These are phyloP conservation scores for Drusus annulatus DNA, from an alignment of 1,140 invertebrate genomes.

Conservation along the genomic window DNA sequence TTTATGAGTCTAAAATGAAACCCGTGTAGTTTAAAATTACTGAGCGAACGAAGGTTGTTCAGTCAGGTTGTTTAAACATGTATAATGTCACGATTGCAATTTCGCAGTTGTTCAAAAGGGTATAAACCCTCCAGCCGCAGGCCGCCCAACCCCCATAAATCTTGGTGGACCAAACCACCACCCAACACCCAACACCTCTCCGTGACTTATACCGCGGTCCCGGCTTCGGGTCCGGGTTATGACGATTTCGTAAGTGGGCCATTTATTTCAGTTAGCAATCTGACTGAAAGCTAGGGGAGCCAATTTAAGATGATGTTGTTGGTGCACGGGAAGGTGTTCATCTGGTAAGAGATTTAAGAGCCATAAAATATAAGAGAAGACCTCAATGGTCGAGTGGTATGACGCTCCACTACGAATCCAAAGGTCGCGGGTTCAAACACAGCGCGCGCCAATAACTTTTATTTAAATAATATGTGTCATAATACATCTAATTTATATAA, in stretches of 20 bases:
- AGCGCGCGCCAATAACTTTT: too few species aligned
- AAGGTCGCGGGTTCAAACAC: too few species aligned
- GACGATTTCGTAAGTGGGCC: constrained; percentile 45
- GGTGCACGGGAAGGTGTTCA: not conserved
- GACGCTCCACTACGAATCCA: too few species aligned
- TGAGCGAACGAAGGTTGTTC: too few species aligned
- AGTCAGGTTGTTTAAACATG: too few species aligned
- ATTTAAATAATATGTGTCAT: too few species aligned
- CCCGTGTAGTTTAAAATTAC: too few species aligned
- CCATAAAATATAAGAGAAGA: too few species aligned
- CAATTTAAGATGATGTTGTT: not conserved
- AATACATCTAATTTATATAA: too few species aligned
- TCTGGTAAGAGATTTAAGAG: constrained; percentile 13
- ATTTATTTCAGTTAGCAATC: constrained; percentile 47
- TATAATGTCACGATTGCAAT: too few species aligned
- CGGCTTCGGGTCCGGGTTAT: constrained; percentile 34
- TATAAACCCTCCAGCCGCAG: not conserved
- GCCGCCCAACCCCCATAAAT: constrained; percentile 7
- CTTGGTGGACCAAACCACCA: not conserved
- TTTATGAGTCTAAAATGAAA: too few species aligned
- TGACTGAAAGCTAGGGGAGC: constrained; percentile 32
- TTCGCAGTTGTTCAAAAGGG: not conserved
- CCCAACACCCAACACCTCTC: not conserved
- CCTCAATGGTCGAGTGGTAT: too few species aligned
- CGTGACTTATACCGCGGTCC: constrained; percentile 35